phyloP scores from a whole-genome alignment of 2,888 invertebrate genomes.

The Drosophila acutilabella region DNA sequence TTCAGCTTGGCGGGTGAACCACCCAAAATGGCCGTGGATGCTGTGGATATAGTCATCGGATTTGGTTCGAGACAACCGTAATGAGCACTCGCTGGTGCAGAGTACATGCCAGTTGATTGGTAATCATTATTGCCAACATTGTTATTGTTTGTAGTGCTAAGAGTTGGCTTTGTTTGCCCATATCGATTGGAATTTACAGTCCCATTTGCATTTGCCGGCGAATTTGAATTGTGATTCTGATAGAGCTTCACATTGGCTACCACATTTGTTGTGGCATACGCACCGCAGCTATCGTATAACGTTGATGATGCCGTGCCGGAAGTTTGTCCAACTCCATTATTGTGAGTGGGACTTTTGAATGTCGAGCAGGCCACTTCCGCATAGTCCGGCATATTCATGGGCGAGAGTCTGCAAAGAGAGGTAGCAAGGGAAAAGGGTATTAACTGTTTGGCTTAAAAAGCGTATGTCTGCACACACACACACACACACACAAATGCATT shows the following conservation, averaged over 20 bases:
- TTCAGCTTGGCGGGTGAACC: constrained; percentile 78
- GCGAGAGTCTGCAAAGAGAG: constrained; percentile 81
- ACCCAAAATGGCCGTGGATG: constrained; percentile 71
- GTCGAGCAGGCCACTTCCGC: constrained; percentile 85
- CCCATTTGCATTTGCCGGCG: background rate
- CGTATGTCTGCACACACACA: constrained; percentile 58
- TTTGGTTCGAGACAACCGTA: constrained; percentile 79
- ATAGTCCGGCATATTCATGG: constrained; percentile 85
- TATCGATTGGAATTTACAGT: constrained; percentile 68
- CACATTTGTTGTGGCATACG: constrained; percentile 85
- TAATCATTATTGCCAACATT: constrained; percentile 74
- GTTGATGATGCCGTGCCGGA: constrained; percentile 61
- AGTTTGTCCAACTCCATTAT: constrained; percentile 55
- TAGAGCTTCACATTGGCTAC: constrained; percentile 85
- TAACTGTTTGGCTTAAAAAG: constrained; percentile 50
- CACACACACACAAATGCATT: constrained; percentile 45
- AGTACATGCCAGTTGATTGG: constrained; percentile 83
- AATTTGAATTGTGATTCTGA: constrained; percentile 70
- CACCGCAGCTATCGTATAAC: constrained; percentile 85
- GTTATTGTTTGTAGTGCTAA: constrained; percentile 47
- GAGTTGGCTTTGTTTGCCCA: constrained; percentile 63
- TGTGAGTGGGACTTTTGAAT: constrained; percentile 83
- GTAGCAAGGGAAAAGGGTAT: constrained; percentile 23
- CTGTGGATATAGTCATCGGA: constrained; percentile 82
- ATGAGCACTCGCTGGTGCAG: constrained; percentile 85